A percentile compares a stretch with the other conserved stretches of the same genome.
Evolutionary conservation across 2,113 vertebrate genomes (phyloP).

Genomic region (Neotoma lepida): DNA sequence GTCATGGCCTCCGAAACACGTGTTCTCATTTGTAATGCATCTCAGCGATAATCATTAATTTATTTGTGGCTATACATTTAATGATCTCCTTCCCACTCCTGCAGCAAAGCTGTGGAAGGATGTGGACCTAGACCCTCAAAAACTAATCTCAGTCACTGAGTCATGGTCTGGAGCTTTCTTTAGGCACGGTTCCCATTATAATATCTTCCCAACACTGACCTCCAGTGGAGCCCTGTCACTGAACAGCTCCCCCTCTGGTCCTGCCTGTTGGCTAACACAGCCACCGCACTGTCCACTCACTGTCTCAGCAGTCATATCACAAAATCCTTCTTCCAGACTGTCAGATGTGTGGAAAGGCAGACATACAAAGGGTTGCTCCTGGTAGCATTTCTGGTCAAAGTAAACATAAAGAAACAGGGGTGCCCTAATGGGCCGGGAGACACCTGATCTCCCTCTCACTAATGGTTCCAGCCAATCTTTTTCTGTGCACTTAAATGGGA

Average conservation of each 20-base stretch:
- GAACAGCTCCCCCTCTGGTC: not conserved
- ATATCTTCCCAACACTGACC: not conserved
- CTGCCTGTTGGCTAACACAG: not conserved
- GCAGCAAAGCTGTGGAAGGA: not conserved
- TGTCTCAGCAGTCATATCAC: not conserved
- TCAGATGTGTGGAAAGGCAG: not conserved
- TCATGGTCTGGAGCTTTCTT: not conserved
- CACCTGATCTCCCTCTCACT: not conserved
- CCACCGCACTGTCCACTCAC: not conserved
- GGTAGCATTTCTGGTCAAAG: not conserved
- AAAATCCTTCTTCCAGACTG: not conserved
- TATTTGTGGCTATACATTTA: not conserved
- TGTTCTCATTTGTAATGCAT: too few species aligned
- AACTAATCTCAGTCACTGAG: not conserved
- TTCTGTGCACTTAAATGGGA: too few species aligned
- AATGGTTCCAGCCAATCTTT: not conserved
- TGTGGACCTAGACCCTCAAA: not conserved
- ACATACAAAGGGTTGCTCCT: not conserved
- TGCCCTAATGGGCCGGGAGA: fast-evolving
- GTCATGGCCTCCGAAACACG: not conserved
- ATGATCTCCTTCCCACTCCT: not conserved
- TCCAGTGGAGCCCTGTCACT: not conserved
- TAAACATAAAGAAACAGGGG: not conserved
- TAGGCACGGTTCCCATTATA: too few species aligned
- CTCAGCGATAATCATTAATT: too few species aligned